A percentile compares a stretch with the other conserved stretches of the same genome.
Evolutionary conservation across 2,888 invertebrate genomes (phyloP).

Genomic region (Harpagoxenus sublaevis): DNA sequence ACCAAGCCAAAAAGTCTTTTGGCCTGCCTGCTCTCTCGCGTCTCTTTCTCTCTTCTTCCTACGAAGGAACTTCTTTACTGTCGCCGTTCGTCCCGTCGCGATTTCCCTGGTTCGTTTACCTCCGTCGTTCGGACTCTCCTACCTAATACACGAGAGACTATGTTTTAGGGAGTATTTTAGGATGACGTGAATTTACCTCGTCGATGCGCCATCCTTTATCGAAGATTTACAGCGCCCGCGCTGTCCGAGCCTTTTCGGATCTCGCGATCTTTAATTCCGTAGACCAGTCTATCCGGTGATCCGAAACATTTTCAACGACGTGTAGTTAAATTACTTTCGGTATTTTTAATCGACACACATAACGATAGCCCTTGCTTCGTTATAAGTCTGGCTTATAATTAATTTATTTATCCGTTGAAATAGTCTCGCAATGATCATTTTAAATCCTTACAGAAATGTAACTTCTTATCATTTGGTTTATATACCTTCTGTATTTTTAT

Average conservation of each 20-base stretch:
- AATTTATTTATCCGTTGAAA: background rate
- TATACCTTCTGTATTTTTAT: background rate
- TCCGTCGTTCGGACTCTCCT: background rate
- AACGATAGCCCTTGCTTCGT: background rate
- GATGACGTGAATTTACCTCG: slow-evolving; percentile 34
- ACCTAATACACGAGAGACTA: slow-evolving; percentile 45
- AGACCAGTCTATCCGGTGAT: background rate
- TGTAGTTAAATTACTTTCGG: background rate
- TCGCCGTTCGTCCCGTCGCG: background rate
- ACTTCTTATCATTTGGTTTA: background rate
- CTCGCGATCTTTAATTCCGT: background rate
- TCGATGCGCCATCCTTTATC: slow-evolving; percentile 31
- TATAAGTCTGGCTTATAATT: background rate
- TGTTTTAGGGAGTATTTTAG: slow-evolving; percentile 43
- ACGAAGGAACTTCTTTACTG: slow-evolving; percentile 25
- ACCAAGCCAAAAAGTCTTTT: slow-evolving; percentile 81
- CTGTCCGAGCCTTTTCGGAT: background rate
- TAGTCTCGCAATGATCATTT: background rate
- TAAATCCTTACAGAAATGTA: background rate
- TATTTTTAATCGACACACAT: slow-evolving; percentile 6
- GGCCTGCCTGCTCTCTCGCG: slow-evolving; percentile 33
- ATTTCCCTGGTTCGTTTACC: slow-evolving; percentile 66
- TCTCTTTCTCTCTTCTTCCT: slow-evolving; percentile 5
- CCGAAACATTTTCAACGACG: background rate
- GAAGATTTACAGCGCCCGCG: slow-evolving; percentile 22